Base-by-base conservation (phyloP, 1,140 invertebrate species). In the Doryteuthis pealeii region DNA sequence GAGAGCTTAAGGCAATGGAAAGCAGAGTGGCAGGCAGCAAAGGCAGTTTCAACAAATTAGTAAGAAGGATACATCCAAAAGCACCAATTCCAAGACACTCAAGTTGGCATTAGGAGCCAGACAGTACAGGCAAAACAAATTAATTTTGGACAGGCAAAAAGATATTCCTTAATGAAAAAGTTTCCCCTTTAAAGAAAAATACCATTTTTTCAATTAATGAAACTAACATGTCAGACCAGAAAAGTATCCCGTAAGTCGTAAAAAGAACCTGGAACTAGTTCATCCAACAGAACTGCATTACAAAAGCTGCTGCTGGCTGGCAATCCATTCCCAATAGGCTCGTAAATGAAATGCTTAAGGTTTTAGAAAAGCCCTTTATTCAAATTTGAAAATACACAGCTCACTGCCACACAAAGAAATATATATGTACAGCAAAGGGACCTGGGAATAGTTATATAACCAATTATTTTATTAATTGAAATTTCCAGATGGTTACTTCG, bases 111-210 rank as follows among this genome's bases (percentile, higher is more conserved):
- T 22, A 28, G 54, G n/a, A 5, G 26, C 54, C 54, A 62, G 54
- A 62, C 54, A 62, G 54, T 62, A 62, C 54, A 62, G 54, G 54
- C 54, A 62, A 62, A 40, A 62, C 54, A 62, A 62, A 62, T 62
- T 62, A 62, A n/a, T n/a, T 62, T 62, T 62, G 54, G 54, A 62
- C 54, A 62, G 10, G 10, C 10, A 18, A n/a, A 62, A 62, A 62
- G 26, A 62, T 62, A 62, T 28, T 62, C 18, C 12, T 62, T 28
- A 62, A 22, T 62, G 54, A 62, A 62, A 62, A n/a, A n/a, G 18
- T 40, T 40, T 40, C 35, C 35, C 35, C 10, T 40, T 3, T 40
- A 40, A 40, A 40, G 35, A 5, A 40, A 40, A 5, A 40, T 40
- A 3, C 35, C n/a, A n/a, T n/a, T n/a, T n/a, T 40, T 40, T 40